phyloP scores from a whole-genome alignment of 2,888 invertebrate species.

The Athrips mouffetella region DNA sequence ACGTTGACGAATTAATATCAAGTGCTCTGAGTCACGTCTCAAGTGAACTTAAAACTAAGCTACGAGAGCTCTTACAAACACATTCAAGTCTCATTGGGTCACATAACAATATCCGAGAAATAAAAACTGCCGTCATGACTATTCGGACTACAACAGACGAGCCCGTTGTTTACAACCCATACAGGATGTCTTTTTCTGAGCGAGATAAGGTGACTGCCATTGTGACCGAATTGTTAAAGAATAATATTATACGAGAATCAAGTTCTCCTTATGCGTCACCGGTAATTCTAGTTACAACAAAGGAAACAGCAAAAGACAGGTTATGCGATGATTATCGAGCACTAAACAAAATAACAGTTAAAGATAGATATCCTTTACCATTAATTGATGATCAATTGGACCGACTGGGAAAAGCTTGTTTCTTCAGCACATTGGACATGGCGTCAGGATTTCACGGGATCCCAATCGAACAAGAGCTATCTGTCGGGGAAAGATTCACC shows the following conservation, averaged over 20 bases:
- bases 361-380: no score
- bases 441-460: no score
- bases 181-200: no score
- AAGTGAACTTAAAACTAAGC: not conserved
- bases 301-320: not conserved
- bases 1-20: no score
- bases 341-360: no score
- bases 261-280: not conserved
- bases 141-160: not conserved
- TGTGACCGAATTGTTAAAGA: no score
- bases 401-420: not conserved
- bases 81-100: no score
- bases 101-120: no score
- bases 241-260: no score
- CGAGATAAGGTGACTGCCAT: no score
- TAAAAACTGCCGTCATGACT: not conserved
- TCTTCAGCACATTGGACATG: not conserved
- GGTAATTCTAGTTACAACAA: not conserved
- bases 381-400: not conserved
- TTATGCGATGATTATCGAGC: not conserved
- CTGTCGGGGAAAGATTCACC: not conserved
- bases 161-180: not conserved
- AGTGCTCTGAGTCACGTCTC: not conserved
- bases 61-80: not conserved
- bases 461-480: no score